A percentile compares a stretch with the other conserved stretches of the same genome.
Conservation (phyloP, 1,140 invertebrate species). For the Chrysopa pallens region DNA sequence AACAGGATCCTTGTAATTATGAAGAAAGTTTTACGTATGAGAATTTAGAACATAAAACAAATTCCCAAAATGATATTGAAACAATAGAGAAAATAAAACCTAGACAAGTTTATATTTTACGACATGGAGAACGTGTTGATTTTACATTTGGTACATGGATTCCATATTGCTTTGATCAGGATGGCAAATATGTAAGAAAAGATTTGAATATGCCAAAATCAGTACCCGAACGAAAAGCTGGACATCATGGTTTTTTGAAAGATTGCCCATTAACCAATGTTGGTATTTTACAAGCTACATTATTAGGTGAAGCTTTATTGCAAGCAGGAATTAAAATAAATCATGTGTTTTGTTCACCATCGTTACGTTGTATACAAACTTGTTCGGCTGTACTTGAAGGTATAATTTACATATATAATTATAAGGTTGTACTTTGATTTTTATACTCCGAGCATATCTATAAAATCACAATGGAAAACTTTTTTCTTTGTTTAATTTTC, state of each 20-base stretch:
- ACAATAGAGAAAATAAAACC: slow-evolving; percentile 9
- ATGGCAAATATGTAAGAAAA: slow-evolving; percentile 56
- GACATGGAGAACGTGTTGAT: slow-evolving; percentile 80
- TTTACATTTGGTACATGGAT: slow-evolving; percentile 84
- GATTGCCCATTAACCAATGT: slow-evolving; percentile 80
- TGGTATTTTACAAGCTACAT: slow-evolving; percentile 46
- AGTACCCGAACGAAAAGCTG: slow-evolving; percentile 38
- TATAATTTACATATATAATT: too few relatives aligned
- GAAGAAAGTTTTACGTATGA: not conserved
- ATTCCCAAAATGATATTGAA: not conserved
- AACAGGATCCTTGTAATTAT: not conserved
- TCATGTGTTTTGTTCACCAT: slow-evolving; percentile 68
- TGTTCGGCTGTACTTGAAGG: slow-evolving; percentile 48
- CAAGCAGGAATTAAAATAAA: slow-evolving; percentile 43
- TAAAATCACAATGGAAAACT: too few relatives aligned
- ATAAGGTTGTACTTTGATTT: too few relatives aligned
- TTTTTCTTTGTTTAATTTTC: too few relatives aligned
- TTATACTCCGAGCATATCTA: too few relatives aligned
- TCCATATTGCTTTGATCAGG: slow-evolving; percentile 66
- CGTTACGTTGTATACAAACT: slow-evolving; percentile 82
- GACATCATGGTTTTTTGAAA: slow-evolving; percentile 47
- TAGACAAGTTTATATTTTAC: slow-evolving; percentile 53
- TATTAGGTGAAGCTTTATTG: slow-evolving; percentile 62
- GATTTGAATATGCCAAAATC: slow-evolving; percentile 79
- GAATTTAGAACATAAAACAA: not conserved